phyloP scores from a whole-genome alignment of 1,140 invertebrate species.

The Drosophila orena region DNA sequence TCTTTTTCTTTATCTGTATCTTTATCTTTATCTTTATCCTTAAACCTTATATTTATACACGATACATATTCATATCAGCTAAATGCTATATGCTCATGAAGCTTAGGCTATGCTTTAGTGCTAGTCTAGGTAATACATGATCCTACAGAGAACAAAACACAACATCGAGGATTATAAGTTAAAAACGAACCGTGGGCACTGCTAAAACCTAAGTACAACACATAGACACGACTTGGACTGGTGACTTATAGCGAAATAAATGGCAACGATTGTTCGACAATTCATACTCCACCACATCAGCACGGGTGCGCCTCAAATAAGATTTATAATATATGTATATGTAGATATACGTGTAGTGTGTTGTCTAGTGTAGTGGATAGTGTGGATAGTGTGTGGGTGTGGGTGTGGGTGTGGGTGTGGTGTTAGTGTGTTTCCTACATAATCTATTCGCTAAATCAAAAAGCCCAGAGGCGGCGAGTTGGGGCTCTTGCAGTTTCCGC shows the following conservation, averaged over 20 bases:
- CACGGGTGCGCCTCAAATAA: slow-evolving; percentile 61
- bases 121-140: slow-evolving; percentile 51
- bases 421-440: slow-evolving; percentile 30
- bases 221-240: slow-evolving; percentile 65
- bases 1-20: background rate
- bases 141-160: slow-evolving; percentile 70
- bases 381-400: background rate
- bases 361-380: slow-evolving; percentile 9
- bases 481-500: slow-evolving; percentile 54
- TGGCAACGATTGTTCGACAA: slow-evolving; percentile 84
- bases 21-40: too few relatives aligned
- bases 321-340: slow-evolving; percentile 33
- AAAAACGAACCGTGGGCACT: slow-evolving; percentile 50
- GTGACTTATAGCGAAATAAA: slow-evolving; percentile 61
- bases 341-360: slow-evolving; percentile 21
- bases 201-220: slow-evolving; percentile 80
- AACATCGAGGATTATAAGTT: slow-evolving; percentile 71
- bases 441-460: slow-evolving; percentile 63
- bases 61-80: background rate
- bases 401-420: too few relatives aligned
- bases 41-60: too few relatives aligned
- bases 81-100: slow-evolving; percentile 13
- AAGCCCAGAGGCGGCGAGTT: slow-evolving; percentile 48
- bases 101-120: slow-evolving; percentile 49
- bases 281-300: slow-evolving; percentile 67